Conservation (phyloP, 2,888 invertebrate species). For the Timandra comae region DNA sequence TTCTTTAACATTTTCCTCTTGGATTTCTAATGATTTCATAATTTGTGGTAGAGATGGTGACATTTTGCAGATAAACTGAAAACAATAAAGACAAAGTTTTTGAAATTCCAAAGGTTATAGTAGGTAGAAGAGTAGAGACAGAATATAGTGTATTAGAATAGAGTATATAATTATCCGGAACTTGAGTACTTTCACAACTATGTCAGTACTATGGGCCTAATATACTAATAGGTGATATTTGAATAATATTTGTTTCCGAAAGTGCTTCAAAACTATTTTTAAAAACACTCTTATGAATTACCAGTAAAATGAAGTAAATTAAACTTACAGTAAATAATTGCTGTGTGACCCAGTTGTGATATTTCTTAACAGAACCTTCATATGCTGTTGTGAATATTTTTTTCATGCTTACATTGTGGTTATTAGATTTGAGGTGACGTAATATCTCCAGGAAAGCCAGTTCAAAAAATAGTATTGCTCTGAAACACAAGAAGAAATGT, state of each 20-base stretch:
- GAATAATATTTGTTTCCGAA: no score
- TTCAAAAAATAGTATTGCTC: conserved; percentile 80
- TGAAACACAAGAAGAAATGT: conserved; percentile 34
- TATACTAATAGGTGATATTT: no score
- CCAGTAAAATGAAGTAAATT: no score
- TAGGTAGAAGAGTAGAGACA: no score
- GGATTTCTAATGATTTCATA: conserved; percentile 60
- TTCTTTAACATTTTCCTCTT: conserved; percentile 43
- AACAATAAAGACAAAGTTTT: conserved; percentile 40
- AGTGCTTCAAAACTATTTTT: neutral
- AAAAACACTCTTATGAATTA: neutral
- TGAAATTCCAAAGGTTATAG: no score
- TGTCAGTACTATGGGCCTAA: no score
- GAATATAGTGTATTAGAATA: no score
- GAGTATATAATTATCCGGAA: no score
- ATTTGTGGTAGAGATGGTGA: conserved; percentile 78
- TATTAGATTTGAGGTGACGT: conserved; percentile 56
- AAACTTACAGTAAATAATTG: conserved; percentile 82
- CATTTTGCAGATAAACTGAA: conserved; percentile 80
- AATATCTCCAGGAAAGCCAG: conserved; percentile 76
- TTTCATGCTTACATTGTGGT: conserved; percentile 75
- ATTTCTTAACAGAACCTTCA: conserved; percentile 81
- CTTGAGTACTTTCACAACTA: no score
- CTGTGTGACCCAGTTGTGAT: conserved; percentile 86
- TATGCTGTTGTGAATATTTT: conserved; percentile 81